phyloP scores from a whole-genome alignment of 2,797 vertebrate genomes.

The Ciconia nigra region DNA sequence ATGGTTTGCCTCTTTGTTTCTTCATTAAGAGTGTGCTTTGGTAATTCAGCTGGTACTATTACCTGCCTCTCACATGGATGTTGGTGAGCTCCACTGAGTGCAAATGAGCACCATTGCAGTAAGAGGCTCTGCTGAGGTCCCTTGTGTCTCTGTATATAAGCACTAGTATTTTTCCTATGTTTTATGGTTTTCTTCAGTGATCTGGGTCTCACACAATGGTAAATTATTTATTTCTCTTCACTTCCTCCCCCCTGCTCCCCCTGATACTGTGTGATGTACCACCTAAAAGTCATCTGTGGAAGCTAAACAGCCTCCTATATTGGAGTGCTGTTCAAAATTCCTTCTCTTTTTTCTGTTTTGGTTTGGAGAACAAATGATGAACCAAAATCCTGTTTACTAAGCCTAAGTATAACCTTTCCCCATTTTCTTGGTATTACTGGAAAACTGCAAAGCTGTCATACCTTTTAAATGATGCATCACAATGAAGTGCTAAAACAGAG shows the following conservation, averaged over 20 bases:
- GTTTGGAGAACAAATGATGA: not conserved
- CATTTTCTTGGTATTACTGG: constrained; percentile 54
- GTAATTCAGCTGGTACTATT: not conserved
- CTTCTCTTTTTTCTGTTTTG: not conserved
- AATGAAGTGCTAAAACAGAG: constrained; percentile 75
- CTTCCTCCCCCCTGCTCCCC: not conserved
- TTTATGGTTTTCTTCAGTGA: not conserved
- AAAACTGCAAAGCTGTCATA: constrained; percentile 62
- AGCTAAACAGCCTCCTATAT: not conserved
- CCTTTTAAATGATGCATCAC: constrained; percentile 72
- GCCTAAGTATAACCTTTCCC: constrained; percentile 30
- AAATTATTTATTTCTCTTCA: not conserved
- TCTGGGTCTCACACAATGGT: not conserved
- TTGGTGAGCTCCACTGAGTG: not conserved
- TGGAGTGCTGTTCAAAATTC: not conserved
- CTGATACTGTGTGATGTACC: not conserved
- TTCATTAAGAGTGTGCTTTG: not conserved
- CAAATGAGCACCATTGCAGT: not conserved
- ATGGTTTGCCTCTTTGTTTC: not conserved
- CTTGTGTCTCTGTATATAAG: not conserved
- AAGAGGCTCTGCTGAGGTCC: not conserved
- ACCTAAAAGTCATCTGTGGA: not conserved
- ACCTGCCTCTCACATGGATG: not conserved
- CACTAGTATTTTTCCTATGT: not conserved
- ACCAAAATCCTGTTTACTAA: constrained; percentile 42